phyloP scores from a whole-genome alignment of 2,888 invertebrate species.

The Platycheirus albimanus region DNA sequence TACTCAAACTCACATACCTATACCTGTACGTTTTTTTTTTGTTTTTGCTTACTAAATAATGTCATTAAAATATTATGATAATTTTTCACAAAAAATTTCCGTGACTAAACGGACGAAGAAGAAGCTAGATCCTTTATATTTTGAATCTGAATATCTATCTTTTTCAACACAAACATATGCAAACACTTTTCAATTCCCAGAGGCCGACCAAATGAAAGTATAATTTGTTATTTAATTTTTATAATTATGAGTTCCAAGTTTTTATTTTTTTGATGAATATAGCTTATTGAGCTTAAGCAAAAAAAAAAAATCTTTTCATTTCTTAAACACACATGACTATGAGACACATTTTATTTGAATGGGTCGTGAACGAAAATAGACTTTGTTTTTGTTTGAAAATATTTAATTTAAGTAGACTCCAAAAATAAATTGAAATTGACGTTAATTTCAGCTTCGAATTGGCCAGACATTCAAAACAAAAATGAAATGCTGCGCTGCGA shows the following conservation, averaged over 20 bases:
- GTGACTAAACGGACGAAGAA: too few species aligned
- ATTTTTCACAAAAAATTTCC: background rate
- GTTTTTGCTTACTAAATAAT: conserved; percentile 35
- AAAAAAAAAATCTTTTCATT: background rate
- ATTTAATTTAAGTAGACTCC: conserved; percentile 50
- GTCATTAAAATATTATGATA: conserved; percentile 21
- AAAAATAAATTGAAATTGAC: conserved; percentile 48
- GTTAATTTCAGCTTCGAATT: conserved; percentile 52
- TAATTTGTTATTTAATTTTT: conserved; percentile 8
- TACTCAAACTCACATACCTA: conserved; percentile 19
- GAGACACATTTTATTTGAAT: conserved; percentile 32
- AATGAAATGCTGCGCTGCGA: too few species aligned
- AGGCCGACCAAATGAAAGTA: background rate
- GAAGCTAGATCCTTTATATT: too few species aligned
- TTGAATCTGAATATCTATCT: too few species aligned
- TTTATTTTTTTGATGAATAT: background rate
- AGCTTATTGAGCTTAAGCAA: background rate
- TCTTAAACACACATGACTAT: conserved; percentile 14
- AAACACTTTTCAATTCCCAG: background rate
- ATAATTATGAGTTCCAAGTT: conserved; percentile 51
- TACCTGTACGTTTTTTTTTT: conserved; percentile 10
- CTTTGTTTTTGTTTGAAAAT: conserved; percentile 48
- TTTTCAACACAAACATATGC: too few species aligned
- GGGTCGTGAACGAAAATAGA: conserved; percentile 46
- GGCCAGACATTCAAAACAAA: conserved; percentile 29